These are phyloP conservation scores for Leuciscus idus DNA, from an alignment of 2,113 vertebrate species.

Conservation along the genomic window DNA sequence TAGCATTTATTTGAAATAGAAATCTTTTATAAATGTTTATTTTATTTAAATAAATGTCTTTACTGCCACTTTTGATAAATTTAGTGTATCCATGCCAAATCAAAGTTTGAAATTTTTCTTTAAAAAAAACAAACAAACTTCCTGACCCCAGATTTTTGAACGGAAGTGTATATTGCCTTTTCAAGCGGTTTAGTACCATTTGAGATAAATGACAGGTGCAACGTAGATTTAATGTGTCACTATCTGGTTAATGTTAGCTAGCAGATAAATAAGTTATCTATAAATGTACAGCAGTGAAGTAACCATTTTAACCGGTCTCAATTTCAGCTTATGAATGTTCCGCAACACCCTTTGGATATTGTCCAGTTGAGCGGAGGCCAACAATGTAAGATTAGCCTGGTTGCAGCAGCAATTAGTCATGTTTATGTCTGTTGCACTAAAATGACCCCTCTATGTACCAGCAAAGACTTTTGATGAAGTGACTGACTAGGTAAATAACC, in stretches of 20 bases:
- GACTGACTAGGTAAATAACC: background rate
- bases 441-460: conserved; percentile 16
- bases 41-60: background rate
- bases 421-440: conserved; percentile 23
- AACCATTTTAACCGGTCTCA: background rate
- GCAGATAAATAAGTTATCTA: conserved; percentile 18
- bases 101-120: background rate
- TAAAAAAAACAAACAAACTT: background rate
- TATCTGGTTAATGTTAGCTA: background rate
- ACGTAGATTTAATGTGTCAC: background rate
- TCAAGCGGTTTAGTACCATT: background rate
- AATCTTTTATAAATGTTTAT: background rate
- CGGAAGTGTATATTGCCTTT: background rate
- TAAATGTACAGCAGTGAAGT: conserved; percentile 8
- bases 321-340: background rate
- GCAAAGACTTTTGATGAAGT: background rate
- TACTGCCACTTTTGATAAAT: background rate
- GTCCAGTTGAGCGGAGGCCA: conserved; percentile 21
- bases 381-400: background rate
- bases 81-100: background rate
- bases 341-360: background rate
- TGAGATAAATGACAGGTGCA: background rate
- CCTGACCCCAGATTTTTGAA: background rate
- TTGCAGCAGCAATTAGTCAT: background rate
- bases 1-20: background rate